Evolutionary conservation across 2,113 vertebrate genomes (phyloP).

Genomic region (Cheirogaleus medius): DNA sequence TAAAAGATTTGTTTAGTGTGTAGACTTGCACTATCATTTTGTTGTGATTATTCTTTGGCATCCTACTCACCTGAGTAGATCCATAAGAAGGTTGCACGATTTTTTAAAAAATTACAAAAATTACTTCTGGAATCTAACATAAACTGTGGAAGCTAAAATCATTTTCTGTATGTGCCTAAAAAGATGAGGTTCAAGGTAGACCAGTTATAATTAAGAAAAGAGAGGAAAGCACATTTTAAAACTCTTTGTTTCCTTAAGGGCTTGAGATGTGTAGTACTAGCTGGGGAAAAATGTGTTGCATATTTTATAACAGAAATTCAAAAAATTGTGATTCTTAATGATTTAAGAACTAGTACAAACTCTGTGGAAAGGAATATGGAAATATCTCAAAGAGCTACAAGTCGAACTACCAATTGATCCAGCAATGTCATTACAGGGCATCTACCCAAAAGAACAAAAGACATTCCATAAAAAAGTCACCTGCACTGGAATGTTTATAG

Average conservation of each 20-base stretch:
- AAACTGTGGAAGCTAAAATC: neutral
- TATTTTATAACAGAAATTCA: neutral
- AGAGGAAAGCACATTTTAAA: neutral
- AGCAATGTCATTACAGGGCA: no score
- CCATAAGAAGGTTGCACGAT: neutral
- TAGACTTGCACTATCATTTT: neutral
- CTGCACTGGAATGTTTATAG: no score
- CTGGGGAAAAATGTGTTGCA: neutral
- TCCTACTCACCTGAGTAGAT: neutral
- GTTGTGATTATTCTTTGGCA: neutral
- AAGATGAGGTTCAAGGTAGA: neutral
- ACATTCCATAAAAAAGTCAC: no score
- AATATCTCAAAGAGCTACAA: no score
- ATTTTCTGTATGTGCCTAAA: neutral
- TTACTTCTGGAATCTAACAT: neutral
- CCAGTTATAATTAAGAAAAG: neutral
- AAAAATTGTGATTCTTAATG: neutral
- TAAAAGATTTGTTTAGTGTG: neutral
- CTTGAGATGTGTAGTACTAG: neutral
- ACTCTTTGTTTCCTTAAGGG: neutral
- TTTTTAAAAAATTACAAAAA: neutral
- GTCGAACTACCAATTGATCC: no score
- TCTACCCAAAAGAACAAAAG: no score
- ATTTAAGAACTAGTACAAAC: neutral
- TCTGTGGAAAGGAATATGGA: no score